Base-by-base conservation (phyloP, 2,888 invertebrate genomes). In the Calliopum simillimum region DNA sequence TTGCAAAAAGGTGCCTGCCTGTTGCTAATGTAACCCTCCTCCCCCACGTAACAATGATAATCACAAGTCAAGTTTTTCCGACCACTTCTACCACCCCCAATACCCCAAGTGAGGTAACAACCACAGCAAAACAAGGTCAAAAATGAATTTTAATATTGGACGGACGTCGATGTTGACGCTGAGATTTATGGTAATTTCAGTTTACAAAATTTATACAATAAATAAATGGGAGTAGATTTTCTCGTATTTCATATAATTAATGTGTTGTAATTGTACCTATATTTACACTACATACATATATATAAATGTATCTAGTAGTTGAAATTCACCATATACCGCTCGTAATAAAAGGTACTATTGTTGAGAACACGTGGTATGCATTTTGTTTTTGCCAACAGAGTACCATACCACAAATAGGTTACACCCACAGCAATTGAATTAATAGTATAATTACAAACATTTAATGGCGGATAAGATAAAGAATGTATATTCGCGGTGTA, bases 41-140 rank as follows among this genome's bases (percentile, higher is more conserved):
- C 51, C n/a, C 2, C 3, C 14, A 1, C 51, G n/a, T 2, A 19
- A 21, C 53, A 53, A 23, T n/a, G 4, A 13, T 3, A 23, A 33
- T 3, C 14, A 11, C 33, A 49, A 44, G 25, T 13, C 49, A 47
- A 23, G 33, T n/a, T 33, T n/a, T 33, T 33, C 33, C 49, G 23
- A 4, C 16, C 23, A 25, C 56, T n/a, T 25, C 56, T n/a, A 25
- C 1, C 56, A 23, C 25, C 56, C n/a, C 1, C 56, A 21, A n/a
- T 11, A 2, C 56, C 14, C 23, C 33, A 1, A 11, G 2, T 5
- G 49, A 16, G 8, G 49, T 33, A 43, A 33, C 58, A 21, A 13
- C 58, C 58, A 46, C 61, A 64, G 19, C 33, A 21, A 62, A 33
- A 66, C 55, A 43, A 66, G 56, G 56, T 66, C 65, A 66, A 44